phyloP scores from a whole-genome alignment of 2,797 vertebrate species.

The Cossypha caffra region DNA sequence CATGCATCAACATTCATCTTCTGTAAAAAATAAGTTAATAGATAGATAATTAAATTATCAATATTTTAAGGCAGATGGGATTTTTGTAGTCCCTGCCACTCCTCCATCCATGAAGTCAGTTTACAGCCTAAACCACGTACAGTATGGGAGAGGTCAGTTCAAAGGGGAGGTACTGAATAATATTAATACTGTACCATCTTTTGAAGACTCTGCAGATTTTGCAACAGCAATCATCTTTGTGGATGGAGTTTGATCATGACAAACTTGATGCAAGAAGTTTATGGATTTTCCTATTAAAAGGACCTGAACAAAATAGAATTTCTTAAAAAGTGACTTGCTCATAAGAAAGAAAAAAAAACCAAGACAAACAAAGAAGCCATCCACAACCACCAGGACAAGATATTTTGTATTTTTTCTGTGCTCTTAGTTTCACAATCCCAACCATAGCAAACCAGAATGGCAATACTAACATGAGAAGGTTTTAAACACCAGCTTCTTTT shows the following conservation, averaged over 20 bases:
- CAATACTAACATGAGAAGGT: not conserved
- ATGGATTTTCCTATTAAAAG: conserved; percentile 98
- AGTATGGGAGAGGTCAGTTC: not conserved
- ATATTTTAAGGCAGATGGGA: not conserved
- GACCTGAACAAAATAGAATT: conserved; percentile 77
- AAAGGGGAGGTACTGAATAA: not conserved
- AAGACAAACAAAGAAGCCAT: not conserved
- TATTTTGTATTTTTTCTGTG: not conserved
- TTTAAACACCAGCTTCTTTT: not conserved
- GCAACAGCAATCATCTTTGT: conserved; percentile 88
- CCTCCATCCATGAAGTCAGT: not conserved
- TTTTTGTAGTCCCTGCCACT: not conserved
- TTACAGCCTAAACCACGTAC: not conserved
- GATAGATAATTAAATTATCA: not conserved
- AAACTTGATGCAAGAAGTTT: conserved; percentile 98
- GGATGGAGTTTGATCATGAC: conserved; percentile 91
- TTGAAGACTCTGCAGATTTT: conserved; percentile 87
- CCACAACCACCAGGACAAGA: not conserved
- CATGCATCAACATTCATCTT: not conserved
- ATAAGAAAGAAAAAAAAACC: not conserved
- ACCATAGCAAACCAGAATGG: not conserved
- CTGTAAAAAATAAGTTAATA: not conserved
- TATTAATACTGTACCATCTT: conserved; percentile 82
- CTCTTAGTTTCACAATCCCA: not conserved
- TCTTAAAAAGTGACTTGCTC: not conserved